A percentile compares a stretch with the other conserved stretches of the same genome.
Evolutionary conservation across 2,888 invertebrate species (phyloP).

Genomic region (Sphaerophoria rueppellii): DNA sequence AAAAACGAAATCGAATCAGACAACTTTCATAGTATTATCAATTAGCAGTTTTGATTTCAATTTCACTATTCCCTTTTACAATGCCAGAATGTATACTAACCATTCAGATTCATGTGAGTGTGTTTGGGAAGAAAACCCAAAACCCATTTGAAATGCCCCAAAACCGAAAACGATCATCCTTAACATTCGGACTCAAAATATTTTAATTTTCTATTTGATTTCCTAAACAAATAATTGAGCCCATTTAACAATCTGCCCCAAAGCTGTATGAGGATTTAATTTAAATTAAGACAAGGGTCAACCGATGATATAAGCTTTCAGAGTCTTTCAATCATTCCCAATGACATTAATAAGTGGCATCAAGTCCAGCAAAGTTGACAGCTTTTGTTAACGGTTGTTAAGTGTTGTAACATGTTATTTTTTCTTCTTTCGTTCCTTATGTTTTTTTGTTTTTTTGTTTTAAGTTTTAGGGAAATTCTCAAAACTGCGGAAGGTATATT

Average conservation of each 20-base stretch:
- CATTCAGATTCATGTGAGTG: neutral
- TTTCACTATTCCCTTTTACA: too few species aligned
- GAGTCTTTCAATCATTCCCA: slow-evolving; percentile 29
- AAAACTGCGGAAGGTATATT: slow-evolving; percentile 3
- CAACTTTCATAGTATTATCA: too few species aligned
- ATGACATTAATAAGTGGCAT: slow-evolving; percentile 34
- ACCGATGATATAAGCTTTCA: slow-evolving; percentile 33
- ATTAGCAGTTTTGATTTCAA: too few species aligned
- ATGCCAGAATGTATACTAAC: neutral
- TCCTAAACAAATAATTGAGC: neutral
- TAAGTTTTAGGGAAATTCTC: neutral
- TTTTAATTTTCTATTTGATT: slow-evolving; percentile 23
- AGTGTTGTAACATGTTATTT: neutral
- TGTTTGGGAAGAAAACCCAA: neutral
- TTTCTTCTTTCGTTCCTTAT: neutral
- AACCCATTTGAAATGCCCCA: slow-evolving; percentile 1
- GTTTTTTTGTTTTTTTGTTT: neutral
- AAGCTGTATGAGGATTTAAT: neutral
- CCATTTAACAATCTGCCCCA: slow-evolving; percentile 20
- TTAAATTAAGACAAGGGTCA: slow-evolving; percentile 27
- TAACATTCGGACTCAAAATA: slow-evolving; percentile 10
- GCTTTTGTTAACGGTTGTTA: slow-evolving; percentile 12
- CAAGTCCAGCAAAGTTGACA: slow-evolving; percentile 14
- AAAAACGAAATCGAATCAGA: too few species aligned
- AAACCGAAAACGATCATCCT: slow-evolving; percentile 7